Conservation (phyloP, 2,888 invertebrate genomes). For the Ditula angustiorana region DNA sequence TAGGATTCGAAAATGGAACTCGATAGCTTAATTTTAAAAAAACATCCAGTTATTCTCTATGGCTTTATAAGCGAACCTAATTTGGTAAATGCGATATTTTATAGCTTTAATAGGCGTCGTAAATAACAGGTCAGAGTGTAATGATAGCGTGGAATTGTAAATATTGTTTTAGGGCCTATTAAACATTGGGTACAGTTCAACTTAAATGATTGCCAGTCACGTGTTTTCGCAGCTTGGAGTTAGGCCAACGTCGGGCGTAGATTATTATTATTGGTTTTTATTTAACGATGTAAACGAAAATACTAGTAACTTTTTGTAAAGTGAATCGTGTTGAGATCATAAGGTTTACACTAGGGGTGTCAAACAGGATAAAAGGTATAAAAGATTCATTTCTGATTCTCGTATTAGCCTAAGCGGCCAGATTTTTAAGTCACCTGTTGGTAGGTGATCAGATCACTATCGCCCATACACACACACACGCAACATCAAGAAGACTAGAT, state of each 20-base stretch:
- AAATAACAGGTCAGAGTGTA: conserved; percentile 35
- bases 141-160: conserved; percentile 28
- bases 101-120: conserved; percentile 18
- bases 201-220: conserved; percentile 4
- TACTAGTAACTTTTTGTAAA: too few relatives aligned
- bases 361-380: too few relatives aligned
- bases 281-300: too few relatives aligned
- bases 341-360: too few relatives aligned
- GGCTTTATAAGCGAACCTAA: conserved; percentile 34
- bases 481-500: too few relatives aligned
- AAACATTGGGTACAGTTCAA: conserved; percentile 28
- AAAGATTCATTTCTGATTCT: too few relatives aligned
- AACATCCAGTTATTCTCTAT: conserved; percentile 20
- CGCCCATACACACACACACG: too few relatives aligned
- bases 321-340: too few relatives aligned
- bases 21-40: conserved; percentile 5
- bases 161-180: conserved; percentile 33
- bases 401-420: too few relatives aligned
- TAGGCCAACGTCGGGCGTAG: background rate
- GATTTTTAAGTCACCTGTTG: too few relatives aligned
- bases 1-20: conserved; percentile 63
- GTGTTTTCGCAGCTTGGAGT: background rate
- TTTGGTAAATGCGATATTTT: conserved; percentile 31
- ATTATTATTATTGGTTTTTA: too few relatives aligned
- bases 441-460: too few relatives aligned